Evolutionary conservation across 1,140 invertebrate species (phyloP).

Genomic region (Colletes gigas): DNA sequence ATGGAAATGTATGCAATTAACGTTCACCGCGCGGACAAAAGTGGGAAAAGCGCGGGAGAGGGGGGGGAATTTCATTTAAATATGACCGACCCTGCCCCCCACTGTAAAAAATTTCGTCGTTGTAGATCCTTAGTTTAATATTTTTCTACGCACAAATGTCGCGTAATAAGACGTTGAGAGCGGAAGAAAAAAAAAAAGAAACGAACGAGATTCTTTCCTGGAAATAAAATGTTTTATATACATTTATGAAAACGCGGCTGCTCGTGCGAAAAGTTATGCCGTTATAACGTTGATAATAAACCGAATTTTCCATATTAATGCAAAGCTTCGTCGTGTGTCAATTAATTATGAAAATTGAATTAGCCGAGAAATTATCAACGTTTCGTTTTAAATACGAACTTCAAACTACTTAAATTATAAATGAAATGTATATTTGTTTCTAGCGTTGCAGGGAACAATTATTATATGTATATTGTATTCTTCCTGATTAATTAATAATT

Average conservation of each 20-base stretch:
- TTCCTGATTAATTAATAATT: no score
- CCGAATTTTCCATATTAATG: no score
- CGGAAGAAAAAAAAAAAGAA: not conserved
- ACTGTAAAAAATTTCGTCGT: slow-evolving; percentile 7
- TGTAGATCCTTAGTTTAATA: not conserved
- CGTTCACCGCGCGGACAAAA: not conserved
- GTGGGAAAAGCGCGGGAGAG: not conserved
- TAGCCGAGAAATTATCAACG: no score
- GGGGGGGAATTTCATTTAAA: slow-evolving; percentile 26
- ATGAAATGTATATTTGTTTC: no score
- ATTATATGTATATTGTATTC: no score
- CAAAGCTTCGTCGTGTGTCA: no score
- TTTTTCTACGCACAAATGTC: not conserved
- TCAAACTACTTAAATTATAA: no score
- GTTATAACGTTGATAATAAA: no score
- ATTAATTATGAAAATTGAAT: no score
- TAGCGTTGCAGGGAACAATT: no score
- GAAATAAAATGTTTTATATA: not conserved
- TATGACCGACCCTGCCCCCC: not conserved
- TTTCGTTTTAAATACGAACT: no score
- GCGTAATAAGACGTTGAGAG: not conserved
- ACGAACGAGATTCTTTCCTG: not conserved
- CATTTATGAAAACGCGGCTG: not conserved
- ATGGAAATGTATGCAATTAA: slow-evolving; percentile 37
- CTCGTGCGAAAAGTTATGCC: not conserved